Evolutionary conservation across 2,113 vertebrate genomes (phyloP).

Genomic region (Toxotes jaculatrix): DNA sequence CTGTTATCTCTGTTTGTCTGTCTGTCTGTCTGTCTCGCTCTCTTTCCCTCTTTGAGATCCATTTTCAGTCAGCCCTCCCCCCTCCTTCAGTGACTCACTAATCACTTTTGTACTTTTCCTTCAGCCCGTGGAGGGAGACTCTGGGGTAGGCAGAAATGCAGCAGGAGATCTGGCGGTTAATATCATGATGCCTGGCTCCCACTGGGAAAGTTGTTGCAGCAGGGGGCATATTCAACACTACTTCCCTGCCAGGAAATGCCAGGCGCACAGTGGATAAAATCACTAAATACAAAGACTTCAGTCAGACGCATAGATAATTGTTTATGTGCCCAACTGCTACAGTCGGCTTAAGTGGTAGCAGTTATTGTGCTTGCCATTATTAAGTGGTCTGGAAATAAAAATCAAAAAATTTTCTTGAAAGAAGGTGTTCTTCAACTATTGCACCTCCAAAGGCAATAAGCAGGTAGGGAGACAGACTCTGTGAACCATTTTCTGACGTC

Average conservation of each 20-base stretch:
- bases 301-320: constrained; percentile 68
- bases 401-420: constrained; percentile 24
- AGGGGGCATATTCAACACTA: constrained; percentile 70
- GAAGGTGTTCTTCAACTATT: constrained; percentile 1
- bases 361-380: constrained; percentile 30
- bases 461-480: neutral
- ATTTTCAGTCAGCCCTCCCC: constrained; percentile 60
- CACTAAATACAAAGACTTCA: constrained; percentile 69
- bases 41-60: constrained; percentile 57
- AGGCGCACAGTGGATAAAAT: constrained; percentile 63
- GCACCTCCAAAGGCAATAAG: constrained; percentile 5
- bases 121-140: constrained; percentile 73
- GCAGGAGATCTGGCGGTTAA: constrained; percentile 67
- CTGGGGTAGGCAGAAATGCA: constrained; percentile 66
- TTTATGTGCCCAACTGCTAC: constrained; percentile 48
- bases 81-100: constrained; percentile 68
- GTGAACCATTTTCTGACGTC: neutral
- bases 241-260: constrained; percentile 70
- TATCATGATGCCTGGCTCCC: constrained; percentile 67
- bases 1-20: constrained; percentile 68
- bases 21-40: constrained; percentile 65
- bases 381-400: constrained; percentile 27
- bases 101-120: constrained; percentile 83
- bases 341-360: constrained; percentile 42
- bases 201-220: constrained; percentile 62